A percentile compares a stretch with the other conserved stretches of the same genome.
Conservation (phyloP, 2,113 vertebrate genomes). For the Sciurus niger region DNA sequence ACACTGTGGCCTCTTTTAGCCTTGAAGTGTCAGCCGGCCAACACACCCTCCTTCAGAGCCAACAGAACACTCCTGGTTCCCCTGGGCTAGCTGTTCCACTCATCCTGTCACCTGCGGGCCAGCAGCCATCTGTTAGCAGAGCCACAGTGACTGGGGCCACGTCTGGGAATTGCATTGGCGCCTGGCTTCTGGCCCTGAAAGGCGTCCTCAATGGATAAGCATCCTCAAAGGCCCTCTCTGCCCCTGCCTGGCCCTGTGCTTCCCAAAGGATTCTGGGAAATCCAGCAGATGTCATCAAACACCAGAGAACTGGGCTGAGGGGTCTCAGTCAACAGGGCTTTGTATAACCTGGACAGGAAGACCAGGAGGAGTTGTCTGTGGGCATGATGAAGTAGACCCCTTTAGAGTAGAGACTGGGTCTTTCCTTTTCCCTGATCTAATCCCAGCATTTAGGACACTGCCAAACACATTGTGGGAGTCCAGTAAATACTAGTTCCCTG, state of each 20-base stretch:
- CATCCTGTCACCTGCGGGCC: background rate
- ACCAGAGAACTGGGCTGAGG: background rate
- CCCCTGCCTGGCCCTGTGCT: background rate
- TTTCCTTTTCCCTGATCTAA: conserved; percentile 3
- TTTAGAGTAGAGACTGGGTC: background rate
- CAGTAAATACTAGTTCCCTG: background rate
- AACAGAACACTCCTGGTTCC: background rate
- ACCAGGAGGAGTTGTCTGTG: background rate
- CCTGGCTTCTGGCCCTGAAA: background rate
- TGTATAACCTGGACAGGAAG: background rate
- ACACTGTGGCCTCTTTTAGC: background rate
- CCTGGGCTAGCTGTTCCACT: background rate
- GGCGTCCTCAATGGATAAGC: background rate
- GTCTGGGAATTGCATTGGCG: background rate
- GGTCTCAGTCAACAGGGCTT: background rate
- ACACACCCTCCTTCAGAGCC: background rate
- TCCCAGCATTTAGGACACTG: background rate
- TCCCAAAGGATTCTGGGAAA: conserved; percentile 33
- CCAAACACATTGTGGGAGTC: background rate
- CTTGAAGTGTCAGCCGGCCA: conserved; percentile 10
- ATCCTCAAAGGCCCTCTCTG: background rate
- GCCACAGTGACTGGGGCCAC: background rate
- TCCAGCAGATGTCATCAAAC: background rate
- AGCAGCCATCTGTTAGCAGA: background rate
- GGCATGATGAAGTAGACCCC: background rate